phyloP scores from a whole-genome alignment of 2,113 vertebrate genomes.

The Planiliza haematocheilus region DNA sequence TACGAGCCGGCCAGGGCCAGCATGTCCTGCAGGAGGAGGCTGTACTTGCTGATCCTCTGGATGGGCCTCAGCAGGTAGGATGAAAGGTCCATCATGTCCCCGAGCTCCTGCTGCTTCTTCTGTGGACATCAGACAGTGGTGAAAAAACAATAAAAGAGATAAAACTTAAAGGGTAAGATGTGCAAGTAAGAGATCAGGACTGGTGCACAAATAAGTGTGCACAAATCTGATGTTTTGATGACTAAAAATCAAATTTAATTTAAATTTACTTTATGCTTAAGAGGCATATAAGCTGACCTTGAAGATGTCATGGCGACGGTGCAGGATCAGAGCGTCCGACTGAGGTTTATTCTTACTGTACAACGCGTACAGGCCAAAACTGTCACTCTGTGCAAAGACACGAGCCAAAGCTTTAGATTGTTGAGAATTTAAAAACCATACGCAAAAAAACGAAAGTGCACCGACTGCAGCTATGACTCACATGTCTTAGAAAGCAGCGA shows the following conservation, averaged over 20 bases:
- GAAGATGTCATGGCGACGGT: constrained; percentile 83
- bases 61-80: constrained; percentile 85
- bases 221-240: no score
- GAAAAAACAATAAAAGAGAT: no score
- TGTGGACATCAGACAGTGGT: no score
- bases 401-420: not conserved
- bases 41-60: constrained; percentile 88
- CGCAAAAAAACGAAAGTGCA: not conserved
- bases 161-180: no score
- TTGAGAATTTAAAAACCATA: not conserved
- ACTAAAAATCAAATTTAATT: no score
- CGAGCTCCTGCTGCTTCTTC: constrained; percentile 84
- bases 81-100: constrained; percentile 84
- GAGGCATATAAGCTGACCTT: constrained; percentile 69
- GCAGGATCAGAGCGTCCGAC: constrained; percentile 82
- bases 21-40: constrained; percentile 84
- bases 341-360: constrained; percentile 87
- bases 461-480: constrained; percentile 46
- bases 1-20: constrained; percentile 61
- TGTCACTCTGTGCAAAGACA: constrained; percentile 74
- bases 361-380: constrained; percentile 83
- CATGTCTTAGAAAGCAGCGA: constrained; percentile 84
- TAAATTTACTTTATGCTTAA: not conserved
- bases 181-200: no score
- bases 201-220: no score